Evolutionary conservation across 2,888 invertebrate genomes (phyloP).

Genomic region (Scaptomyza flava): DNA sequence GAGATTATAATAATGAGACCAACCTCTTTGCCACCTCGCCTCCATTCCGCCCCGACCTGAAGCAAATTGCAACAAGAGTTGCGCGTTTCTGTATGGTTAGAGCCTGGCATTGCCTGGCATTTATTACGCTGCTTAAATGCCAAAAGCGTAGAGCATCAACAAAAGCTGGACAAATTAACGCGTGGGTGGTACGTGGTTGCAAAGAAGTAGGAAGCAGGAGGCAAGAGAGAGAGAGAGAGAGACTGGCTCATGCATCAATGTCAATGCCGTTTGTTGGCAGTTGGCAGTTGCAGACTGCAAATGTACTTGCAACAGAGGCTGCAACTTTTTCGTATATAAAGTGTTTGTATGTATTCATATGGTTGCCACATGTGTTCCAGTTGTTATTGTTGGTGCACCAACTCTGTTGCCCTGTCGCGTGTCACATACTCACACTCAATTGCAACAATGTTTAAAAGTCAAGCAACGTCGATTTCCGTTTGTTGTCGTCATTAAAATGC

Average conservation of each 20-base stretch:
- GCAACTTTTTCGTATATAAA: slow-evolving; percentile 3
- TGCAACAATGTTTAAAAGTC: slow-evolving; percentile 71
- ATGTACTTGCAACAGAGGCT: slow-evolving; percentile 43
- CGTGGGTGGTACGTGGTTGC: slow-evolving; percentile 43
- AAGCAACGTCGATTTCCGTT: slow-evolving; percentile 75
- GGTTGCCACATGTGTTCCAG: slow-evolving; percentile 58
- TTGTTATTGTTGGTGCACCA: too few relatives aligned
- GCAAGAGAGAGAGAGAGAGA: background rate
- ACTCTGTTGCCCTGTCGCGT: slow-evolving; percentile 63
- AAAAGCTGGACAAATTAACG: slow-evolving; percentile 74
- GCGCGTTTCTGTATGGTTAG: slow-evolving; percentile 4
- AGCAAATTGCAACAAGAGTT: slow-evolving; percentile 28
- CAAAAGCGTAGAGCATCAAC: slow-evolving; percentile 42
- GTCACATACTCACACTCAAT: slow-evolving; percentile 34
- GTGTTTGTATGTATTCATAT: slow-evolving; percentile 44
- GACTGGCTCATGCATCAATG: slow-evolving; percentile 71
- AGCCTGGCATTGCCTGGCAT: slow-evolving; percentile 56
- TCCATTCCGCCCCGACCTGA: background rate
- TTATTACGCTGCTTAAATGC: slow-evolving; percentile 70
- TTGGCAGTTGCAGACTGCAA: slow-evolving; percentile 32
- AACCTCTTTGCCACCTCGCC: background rate
- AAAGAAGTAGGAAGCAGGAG: too few relatives aligned
- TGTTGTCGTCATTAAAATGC: slow-evolving; percentile 75
- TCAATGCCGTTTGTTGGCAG: slow-evolving; percentile 40
- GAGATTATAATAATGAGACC: slow-evolving; percentile 7